Evolutionary conservation across 1,140 invertebrate species (phyloP), one percentile per base, ranked within the genome.

Genomic region (Geopemphigus sp.): DNA sequence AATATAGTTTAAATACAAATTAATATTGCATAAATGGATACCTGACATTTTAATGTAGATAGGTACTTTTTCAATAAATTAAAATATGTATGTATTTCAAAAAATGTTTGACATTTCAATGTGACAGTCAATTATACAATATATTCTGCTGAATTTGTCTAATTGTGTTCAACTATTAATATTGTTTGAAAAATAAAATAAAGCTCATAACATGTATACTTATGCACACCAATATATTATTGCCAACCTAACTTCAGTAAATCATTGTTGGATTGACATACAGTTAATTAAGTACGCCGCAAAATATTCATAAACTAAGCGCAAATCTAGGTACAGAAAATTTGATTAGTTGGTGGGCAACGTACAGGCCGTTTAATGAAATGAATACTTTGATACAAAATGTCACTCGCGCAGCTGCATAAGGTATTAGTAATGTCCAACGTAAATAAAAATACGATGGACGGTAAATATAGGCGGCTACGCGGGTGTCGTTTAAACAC

Each of bases 201-300:
- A n/a, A 22, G 32, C n/a, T 10, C n/a, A 66, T 22, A 15, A 8
- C 12, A 45, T 11, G n/a, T 12, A 45, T 12, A 47, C 12, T 45
- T 47, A 14, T 22, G 11, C n/a, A 26, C 6, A n/a, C n/a, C 5
- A 47, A 12, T 24, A 22, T 54, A 54, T 53, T 72, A 54, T 53
- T 72, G 53, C 68, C 68, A n/a, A 72, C 72, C 56, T 22, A 76
- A 76, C 72, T 76, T 76, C 72, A 76, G 72, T 76, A 74, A 74
- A 74, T 74, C 72, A 74, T 74, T 39, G 54, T 17, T 6, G n/a
- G 32, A 39, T 70, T n/a, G 8, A 50, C 39, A 39, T 39, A 73
- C 22, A 68, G 6, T 50, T 12, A 68, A 50, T 19, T 66, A 45
- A 14, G 29, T 22, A 14, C 45, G 66, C 66, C 8, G 39, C 66